These are phyloP conservation scores for Drosophila willistoni DNA, from an alignment of 1,140 invertebrate species.

Conservation along the genomic window DNA sequence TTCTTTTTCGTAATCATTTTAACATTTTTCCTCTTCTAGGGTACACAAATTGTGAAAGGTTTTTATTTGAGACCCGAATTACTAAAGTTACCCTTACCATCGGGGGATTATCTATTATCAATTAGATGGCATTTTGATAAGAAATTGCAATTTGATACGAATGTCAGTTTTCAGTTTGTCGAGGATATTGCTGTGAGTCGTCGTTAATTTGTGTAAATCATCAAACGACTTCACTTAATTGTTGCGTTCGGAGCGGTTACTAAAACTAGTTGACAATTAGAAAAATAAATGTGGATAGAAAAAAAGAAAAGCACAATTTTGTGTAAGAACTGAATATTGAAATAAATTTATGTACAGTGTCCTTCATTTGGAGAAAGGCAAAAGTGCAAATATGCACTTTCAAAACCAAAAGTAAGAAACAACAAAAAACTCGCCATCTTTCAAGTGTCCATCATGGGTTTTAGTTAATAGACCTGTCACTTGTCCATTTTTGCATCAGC, in stretches of 20 bases:
- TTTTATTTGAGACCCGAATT: conserved; percentile 4
- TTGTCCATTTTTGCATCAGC: conserved; percentile 29
- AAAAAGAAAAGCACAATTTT: no score
- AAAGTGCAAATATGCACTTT: not conserved
- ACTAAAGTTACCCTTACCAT: not conserved
- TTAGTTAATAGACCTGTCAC: conserved; percentile 54
- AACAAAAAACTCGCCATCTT: not conserved
- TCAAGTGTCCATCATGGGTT: conserved; percentile 36
- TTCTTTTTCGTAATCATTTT: not conserved
- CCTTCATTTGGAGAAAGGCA: not conserved
- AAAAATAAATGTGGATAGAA: no score
- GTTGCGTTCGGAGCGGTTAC: not conserved
- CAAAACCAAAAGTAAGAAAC: no score
- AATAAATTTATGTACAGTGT: no score
- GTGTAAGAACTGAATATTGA: no score
- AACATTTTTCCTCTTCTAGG: not conserved
- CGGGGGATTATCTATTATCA: conserved; percentile 2
- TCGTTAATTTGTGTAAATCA: not conserved
- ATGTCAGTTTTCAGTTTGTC: conserved; percentile 1
- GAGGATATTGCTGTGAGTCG: conserved; percentile 5
- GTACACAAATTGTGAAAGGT: not conserved
- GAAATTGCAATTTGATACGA: conserved; percentile 4
- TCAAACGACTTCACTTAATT: not conserved
- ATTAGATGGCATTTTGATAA: conserved; percentile 3
- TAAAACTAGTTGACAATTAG: no score